These are phyloP conservation scores for Indri indri DNA, from an alignment of 2,113 vertebrate species.

Conservation along the genomic window DNA sequence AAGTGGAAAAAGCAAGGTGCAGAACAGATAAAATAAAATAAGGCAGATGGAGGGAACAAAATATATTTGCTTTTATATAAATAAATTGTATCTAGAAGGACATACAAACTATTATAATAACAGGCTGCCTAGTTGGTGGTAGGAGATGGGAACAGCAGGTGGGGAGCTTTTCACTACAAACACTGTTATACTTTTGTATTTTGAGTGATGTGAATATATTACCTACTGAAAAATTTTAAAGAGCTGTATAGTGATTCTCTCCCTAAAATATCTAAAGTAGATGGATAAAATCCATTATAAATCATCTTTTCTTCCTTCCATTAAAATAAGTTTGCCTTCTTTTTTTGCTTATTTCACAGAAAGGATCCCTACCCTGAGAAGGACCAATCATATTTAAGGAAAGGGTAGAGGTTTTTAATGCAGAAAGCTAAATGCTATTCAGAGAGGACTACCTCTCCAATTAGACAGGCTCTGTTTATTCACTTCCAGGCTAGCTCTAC, in stretches of 20 bases:
- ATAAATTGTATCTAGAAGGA: neutral
- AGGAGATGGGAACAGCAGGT: neutral
- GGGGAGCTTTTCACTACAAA: neutral
- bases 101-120: neutral
- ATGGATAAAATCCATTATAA: conserved; percentile 8
- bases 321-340: conserved; percentile 46
- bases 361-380: conserved; percentile 56
- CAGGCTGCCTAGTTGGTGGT: neutral
- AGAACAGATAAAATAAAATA: neutral
- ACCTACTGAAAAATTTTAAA: conserved; percentile 13
- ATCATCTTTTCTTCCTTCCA: neutral
- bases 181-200: neutral
- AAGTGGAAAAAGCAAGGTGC: neutral
- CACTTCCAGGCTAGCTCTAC: conserved; percentile 4
- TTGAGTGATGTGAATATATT: neutral
- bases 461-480: neutral
- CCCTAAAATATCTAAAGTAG: conserved; percentile 32
- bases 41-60: neutral
- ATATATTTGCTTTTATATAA: neutral
- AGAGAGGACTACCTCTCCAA: neutral
- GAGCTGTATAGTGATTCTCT: neutral
- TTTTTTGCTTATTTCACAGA: conserved; percentile 46
- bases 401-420: conserved; percentile 58
- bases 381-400: conserved; percentile 63
- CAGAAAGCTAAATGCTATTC: conserved; percentile 36